Evolutionary conservation across 23 tunicate species (phyloP).

Genomic region (Botrylloides violaceus): DNA sequence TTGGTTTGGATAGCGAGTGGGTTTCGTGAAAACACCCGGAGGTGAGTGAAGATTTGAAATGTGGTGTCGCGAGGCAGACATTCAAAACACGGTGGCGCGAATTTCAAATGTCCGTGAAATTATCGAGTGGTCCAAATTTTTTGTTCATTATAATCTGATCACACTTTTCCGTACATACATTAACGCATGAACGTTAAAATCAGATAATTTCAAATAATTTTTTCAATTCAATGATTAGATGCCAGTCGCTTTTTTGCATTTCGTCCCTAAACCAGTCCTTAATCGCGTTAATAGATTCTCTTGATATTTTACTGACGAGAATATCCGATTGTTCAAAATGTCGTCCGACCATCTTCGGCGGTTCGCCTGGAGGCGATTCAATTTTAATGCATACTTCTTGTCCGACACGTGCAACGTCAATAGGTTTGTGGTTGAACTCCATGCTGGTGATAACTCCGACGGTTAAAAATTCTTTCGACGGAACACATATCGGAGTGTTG

Average conservation of each 20-base stretch:
- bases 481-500: constrained; percentile 75
- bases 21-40: no score
- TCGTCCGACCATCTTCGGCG: constrained; percentile 98
- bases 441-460: constrained; percentile 77
- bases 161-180: no score
- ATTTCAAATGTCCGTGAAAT: no score
- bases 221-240: constrained; percentile 76
- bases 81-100: no score
- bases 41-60: no score
- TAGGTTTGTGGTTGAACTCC: constrained; percentile 65
- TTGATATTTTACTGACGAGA: constrained; percentile 54
- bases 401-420: constrained; percentile 69
- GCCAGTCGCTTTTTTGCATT: constrained; percentile 90
- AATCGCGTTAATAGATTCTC: constrained; percentile 73
- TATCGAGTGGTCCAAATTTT: no score
- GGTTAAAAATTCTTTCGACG: constrained; percentile 28
- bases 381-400: constrained; percentile 97
- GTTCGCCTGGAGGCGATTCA: constrained; percentile 83
- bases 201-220: constrained; percentile 80
- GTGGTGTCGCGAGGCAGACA: no score
- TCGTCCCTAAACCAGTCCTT: constrained; percentile 96
- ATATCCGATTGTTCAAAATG: constrained; percentile 72
- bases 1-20: no score
- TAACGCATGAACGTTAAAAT: no score
- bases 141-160: no score